Evolutionary conservation across 2,888 invertebrate species (phyloP).

Genomic region (Molanna angustata): DNA sequence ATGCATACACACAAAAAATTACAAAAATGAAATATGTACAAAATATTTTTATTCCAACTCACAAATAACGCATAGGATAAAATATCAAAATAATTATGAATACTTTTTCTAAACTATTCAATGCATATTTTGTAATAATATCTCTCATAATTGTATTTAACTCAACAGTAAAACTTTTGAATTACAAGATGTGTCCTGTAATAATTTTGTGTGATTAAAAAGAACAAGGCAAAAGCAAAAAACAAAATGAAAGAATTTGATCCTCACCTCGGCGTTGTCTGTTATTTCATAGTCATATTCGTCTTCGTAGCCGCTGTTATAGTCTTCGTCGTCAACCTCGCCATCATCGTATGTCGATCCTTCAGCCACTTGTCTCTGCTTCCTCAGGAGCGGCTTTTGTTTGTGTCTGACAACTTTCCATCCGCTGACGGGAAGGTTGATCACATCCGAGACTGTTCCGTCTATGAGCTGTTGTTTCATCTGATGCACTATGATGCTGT

Average conservation of each 20-base stretch:
- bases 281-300: slow-evolving; percentile 43
- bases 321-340: slow-evolving; percentile 39
- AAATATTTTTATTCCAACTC: too few relatives aligned
- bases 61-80: too few relatives aligned
- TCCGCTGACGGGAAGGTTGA: slow-evolving; percentile 66
- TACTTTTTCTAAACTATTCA: too few relatives aligned
- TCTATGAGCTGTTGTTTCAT: slow-evolving; percentile 67
- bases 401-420: slow-evolving; percentile 60
- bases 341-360: slow-evolving; percentile 27
- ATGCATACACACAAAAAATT: too few relatives aligned
- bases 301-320: slow-evolving; percentile 40
- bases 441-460: slow-evolving; percentile 66
- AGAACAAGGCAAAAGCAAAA: slow-evolving; percentile 1
- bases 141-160: too few relatives aligned
- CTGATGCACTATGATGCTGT: slow-evolving; percentile 63
- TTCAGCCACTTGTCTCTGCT: slow-evolving; percentile 22
- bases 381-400: slow-evolving; percentile 32
- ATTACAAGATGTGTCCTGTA: too few relatives aligned
- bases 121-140: too few relatives aligned
- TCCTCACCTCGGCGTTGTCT: slow-evolving; percentile 35
- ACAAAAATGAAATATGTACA: too few relatives aligned
- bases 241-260: neutral
- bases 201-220: too few relatives aligned
- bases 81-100: too few relatives aligned
- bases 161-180: too few relatives aligned